A percentile compares a stretch with the other conserved stretches of the same genome.
phyloP scores from a whole-genome alignment of 2,113 vertebrate species.

The Phoenicopterus ruber region DNA sequence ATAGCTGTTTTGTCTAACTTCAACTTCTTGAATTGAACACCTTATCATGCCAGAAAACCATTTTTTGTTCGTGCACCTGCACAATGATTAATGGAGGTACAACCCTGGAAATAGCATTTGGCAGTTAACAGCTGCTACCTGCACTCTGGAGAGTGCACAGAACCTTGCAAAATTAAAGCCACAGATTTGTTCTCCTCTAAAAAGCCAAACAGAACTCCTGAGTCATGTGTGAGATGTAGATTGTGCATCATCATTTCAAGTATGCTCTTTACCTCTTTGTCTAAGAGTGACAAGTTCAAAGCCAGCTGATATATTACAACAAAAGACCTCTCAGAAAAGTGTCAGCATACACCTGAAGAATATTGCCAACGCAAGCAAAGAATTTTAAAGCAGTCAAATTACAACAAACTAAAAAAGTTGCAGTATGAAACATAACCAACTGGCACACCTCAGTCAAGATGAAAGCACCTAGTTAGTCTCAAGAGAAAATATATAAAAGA shows the following conservation, averaged over 20 bases:
- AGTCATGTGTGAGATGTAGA: slow-evolving; percentile 5
- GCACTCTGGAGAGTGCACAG: slow-evolving; percentile 47
- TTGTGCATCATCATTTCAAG: slow-evolving; percentile 18
- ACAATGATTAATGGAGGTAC: slow-evolving; percentile 53
- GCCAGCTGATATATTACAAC: background rate
- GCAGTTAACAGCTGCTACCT: slow-evolving; percentile 57
- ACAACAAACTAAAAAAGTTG: background rate
- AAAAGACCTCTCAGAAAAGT: slow-evolving; percentile 16
- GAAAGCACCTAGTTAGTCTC: background rate
- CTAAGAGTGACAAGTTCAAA: slow-evolving; percentile 31
- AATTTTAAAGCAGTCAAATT: slow-evolving; percentile 15
- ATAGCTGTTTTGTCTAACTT: slow-evolving; percentile 14
- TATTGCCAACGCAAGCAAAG: background rate
- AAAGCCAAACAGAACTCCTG: slow-evolving; percentile 21
- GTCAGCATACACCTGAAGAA: background rate
- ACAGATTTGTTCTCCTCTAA: slow-evolving; percentile 22
- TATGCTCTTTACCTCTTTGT: background rate
- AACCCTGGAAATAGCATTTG: slow-evolving; percentile 51
- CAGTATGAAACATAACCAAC: background rate
- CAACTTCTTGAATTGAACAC: background rate
- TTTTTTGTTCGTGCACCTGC: slow-evolving; percentile 49
- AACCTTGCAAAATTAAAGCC: slow-evolving; percentile 54
- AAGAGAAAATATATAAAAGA: background rate
- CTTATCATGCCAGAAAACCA: slow-evolving; percentile 35
- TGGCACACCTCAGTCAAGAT: background rate